Evolutionary conservation across 2,797 vertebrate species (phyloP).

Genomic region (Pseudochaenichthys georgianus): DNA sequence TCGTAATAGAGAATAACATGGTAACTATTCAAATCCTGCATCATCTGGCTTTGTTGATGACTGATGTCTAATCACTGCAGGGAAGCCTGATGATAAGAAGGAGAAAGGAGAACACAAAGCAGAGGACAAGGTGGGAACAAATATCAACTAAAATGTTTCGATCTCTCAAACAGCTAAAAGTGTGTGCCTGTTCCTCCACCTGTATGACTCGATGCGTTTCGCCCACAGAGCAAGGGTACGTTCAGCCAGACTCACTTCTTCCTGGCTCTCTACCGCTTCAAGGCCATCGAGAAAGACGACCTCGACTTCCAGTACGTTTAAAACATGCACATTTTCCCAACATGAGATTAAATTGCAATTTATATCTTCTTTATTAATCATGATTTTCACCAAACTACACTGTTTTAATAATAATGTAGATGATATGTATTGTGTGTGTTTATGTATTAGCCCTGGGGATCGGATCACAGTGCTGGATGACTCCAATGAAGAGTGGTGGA

Average conservation of each 20-base stretch:
- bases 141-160: rapidly evolving
- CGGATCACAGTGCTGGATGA: conserved; percentile 96
- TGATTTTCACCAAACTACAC: not conserved
- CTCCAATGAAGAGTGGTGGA: conserved; percentile 99
- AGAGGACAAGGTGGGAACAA: conserved; percentile 90
- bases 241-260: conserved; percentile 95
- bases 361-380: no score
- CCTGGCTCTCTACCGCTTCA: conserved; percentile 96
- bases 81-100: conserved; percentile 93
- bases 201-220: not conserved
- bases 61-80: conserved; percentile 70
- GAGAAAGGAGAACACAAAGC: conserved; percentile 89
- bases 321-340: conserved; percentile 2
- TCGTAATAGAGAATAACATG: not conserved
- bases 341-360: not conserved
- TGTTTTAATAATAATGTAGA: no score
- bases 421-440: conserved; percentile 10
- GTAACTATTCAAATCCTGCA: not conserved
- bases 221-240: conserved; percentile 87
- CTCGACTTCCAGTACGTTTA: conserved; percentile 94
- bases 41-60: not conserved
- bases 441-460: conserved; percentile 90
- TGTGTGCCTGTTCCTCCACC: no score
- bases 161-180: not conserved
- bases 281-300: conserved; percentile 97